Percentiles rank a stretch among this genome's conserved stretches.
phyloP scores from a whole-genome alignment of 2,888 invertebrate genomes.

The Andricus quercusramuli region DNA sequence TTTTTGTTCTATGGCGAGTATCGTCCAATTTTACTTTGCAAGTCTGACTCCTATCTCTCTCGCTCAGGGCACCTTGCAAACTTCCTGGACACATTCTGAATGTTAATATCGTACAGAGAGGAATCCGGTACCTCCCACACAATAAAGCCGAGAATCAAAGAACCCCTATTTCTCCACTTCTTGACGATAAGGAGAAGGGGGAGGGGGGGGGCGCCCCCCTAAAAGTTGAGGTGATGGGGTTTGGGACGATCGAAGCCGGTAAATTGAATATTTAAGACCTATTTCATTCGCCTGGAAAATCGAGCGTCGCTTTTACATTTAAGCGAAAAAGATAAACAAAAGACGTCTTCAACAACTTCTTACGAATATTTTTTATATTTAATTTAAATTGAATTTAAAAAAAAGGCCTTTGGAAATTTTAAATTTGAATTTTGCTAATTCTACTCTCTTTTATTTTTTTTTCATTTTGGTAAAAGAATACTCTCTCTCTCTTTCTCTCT shows the following conservation, averaged over 20 bases:
- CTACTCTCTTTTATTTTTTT: no score
- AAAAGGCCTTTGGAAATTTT: no score
- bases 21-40: slow-evolving; percentile 59
- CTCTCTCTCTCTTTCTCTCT: no score
- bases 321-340: slow-evolving; percentile 49
- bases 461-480: no score
- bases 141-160: slow-evolving; percentile 56
- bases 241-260: slow-evolving; percentile 49
- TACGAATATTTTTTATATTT: background rate
- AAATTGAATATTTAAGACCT: slow-evolving; percentile 73
- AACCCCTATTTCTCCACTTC: slow-evolving; percentile 43
- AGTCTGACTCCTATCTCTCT: slow-evolving; percentile 53
- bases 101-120: slow-evolving; percentile 54
- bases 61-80: slow-evolving; percentile 56
- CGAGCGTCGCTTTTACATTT: slow-evolving; percentile 69
- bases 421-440: no score
- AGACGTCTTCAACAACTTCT: background rate
- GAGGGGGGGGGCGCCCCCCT: no score
- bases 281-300: slow-evolving; percentile 66
- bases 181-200: slow-evolving; percentile 1
- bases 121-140: slow-evolving; percentile 50
- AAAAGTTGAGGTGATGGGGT: slow-evolving; percentile 7
- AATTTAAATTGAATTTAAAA: no score
- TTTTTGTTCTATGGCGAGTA: background rate
- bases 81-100: slow-evolving; percentile 60